Conservation (phyloP, 2,797 vertebrate species). For the Psittacula echo region DNA sequence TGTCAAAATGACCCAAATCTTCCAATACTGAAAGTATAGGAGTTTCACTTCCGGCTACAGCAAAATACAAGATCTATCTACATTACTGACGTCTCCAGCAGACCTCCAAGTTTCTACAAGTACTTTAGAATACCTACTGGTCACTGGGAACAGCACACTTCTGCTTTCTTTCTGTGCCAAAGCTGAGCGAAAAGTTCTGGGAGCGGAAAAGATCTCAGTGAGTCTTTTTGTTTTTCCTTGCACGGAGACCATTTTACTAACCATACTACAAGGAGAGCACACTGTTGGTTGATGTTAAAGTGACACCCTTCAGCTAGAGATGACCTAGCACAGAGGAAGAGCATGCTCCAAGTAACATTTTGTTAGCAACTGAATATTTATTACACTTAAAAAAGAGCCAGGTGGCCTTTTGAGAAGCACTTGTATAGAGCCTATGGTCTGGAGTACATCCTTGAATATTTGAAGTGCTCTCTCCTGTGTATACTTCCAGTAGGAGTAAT, state of each 20-base stretch:
- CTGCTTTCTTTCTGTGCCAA: background rate
- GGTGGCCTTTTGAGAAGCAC: background rate
- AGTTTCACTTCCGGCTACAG: background rate
- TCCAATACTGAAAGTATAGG: background rate
- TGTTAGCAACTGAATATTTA: background rate
- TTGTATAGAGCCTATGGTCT: background rate
- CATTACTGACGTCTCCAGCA: background rate
- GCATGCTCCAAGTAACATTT: background rate
- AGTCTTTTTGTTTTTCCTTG: background rate
- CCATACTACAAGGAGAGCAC: fast-evolving
- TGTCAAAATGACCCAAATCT: background rate
- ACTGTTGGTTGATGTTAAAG: background rate
- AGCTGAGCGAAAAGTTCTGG: background rate
- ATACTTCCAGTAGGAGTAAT: background rate
- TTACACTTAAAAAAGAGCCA: background rate
- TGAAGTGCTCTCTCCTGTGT: background rate
- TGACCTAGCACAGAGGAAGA: background rate
- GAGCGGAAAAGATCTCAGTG: background rate
- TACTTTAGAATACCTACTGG: background rate
- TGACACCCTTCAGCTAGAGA: background rate
- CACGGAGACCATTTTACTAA: background rate
- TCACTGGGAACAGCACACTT: background rate
- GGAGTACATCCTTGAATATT: background rate
- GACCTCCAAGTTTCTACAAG: background rate
- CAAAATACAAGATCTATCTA: background rate